Conservation (phyloP, 23 tunicate genomes). For the Trididemnum nubilum region DNA sequence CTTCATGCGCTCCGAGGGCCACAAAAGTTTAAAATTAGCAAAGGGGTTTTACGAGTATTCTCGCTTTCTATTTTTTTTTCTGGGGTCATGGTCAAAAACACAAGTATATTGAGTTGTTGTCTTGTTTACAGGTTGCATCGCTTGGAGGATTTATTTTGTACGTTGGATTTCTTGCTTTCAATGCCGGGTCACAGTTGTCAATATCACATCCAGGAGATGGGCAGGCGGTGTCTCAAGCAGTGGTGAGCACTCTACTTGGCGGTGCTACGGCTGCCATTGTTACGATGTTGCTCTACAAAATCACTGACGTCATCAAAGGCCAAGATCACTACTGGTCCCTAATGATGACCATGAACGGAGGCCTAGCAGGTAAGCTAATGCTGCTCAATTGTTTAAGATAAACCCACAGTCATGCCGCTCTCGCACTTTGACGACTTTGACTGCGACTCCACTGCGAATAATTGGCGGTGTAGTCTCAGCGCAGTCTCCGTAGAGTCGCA, state of each 20-base stretch:
- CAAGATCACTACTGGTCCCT: conserved; percentile 82
- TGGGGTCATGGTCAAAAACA: no score
- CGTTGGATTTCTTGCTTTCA: conserved; percentile 86
- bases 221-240: conserved; percentile 47
- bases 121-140: conserved; percentile 40
- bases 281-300: conserved; percentile 51
- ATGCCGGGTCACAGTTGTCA: conserved; percentile 83
- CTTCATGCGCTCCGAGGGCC: no score
- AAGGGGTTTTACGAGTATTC: no score
- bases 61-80: no score
- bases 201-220: conserved; percentile 62
- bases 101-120: no score
- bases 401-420: not conserved
- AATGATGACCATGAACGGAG: conserved; percentile 74
- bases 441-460: no score
- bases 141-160: conserved; percentile 84
- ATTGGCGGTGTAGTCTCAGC: no score
- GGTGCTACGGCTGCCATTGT: conserved; percentile 60
- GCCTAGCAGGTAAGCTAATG: conserved; percentile 74
- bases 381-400: no score
- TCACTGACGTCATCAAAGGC: conserved; percentile 52
- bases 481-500: no score
- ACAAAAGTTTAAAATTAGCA: no score
- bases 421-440: not conserved
- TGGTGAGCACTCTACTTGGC: conserved; percentile 69